A percentile compares a stretch with the other conserved stretches of the same genome.
Conservation (phyloP, 2,888 invertebrate genomes). For the Aproaerema taeniolella region DNA sequence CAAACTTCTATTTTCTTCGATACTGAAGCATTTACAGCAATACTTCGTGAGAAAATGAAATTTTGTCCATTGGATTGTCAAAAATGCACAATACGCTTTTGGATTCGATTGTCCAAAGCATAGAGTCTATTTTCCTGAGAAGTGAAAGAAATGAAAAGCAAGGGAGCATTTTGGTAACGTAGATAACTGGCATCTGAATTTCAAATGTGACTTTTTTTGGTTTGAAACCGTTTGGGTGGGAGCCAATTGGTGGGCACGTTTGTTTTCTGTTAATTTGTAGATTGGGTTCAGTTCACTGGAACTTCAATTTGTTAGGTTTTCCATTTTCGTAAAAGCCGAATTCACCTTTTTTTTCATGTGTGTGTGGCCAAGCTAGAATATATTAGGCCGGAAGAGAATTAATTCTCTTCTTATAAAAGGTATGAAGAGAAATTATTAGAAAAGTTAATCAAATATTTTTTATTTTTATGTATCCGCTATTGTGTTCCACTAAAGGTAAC, state of each 20-base stretch:
- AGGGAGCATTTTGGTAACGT: constrained; percentile 38
- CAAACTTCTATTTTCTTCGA: no score
- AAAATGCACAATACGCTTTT: constrained; percentile 31
- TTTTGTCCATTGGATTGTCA: constrained; percentile 40
- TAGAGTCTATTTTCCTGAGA: constrained; percentile 18
- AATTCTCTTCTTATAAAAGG: background rate
- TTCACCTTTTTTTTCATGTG: no score
- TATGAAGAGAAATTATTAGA: background rate
- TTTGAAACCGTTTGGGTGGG: constrained; percentile 21
- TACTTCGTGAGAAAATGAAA: constrained; percentile 39
- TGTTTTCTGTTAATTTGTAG: constrained; percentile 60
- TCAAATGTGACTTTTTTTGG: constrained; percentile 47
- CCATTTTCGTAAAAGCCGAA: constrained; percentile 11
- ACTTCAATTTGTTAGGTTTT: constrained; percentile 11
- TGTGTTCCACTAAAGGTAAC: background rate
- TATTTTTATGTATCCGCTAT: background rate
- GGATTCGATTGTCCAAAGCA: background rate
- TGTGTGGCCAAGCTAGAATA: no score
- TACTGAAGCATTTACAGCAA: constrained; percentile 4
- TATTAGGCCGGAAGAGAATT: background rate
- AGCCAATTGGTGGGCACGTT: constrained; percentile 52
- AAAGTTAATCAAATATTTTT: background rate
- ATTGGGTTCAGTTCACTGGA: constrained; percentile 27
- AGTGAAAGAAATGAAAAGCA: constrained; percentile 12
- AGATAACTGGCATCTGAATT: constrained; percentile 48